These are phyloP conservation scores for Eupeodes corollae DNA, from an alignment of 1,140 invertebrate species.

Conservation along the genomic window DNA sequence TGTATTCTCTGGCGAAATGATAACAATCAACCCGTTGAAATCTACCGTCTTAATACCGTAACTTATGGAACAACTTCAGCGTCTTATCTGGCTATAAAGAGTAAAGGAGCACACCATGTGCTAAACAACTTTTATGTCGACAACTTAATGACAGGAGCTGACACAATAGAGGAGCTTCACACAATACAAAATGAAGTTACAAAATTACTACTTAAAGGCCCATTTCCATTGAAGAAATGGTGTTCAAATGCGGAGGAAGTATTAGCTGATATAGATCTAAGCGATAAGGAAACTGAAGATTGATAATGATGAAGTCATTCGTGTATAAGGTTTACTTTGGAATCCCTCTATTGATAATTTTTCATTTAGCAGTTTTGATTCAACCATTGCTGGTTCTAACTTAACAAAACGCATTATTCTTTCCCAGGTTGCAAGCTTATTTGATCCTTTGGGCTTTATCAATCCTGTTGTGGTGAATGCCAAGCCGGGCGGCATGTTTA, in stretches of 20 bases:
- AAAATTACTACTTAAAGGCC: conserved; percentile 10
- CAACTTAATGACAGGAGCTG: conserved; percentile 25
- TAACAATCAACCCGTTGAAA: conserved; percentile 14
- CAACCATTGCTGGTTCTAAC: neutral
- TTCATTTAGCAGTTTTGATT: conserved; percentile 4
- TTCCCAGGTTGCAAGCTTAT: conserved; percentile 21
- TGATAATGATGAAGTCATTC: conserved; percentile 10
- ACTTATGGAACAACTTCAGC: conserved; percentile 36
- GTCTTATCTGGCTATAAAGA: conserved; percentile 28
- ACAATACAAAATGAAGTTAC: conserved; percentile 15
- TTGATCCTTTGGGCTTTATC: conserved; percentile 30
- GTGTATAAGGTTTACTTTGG: conserved; percentile 18
- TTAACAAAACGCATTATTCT: conserved; percentile 16
- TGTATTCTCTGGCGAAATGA: conserved; percentile 33
- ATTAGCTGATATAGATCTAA: neutral
- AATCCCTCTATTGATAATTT: conserved; percentile 13
- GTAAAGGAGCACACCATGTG: conserved; percentile 13
- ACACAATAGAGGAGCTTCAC: conserved; percentile 14
- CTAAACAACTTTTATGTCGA: conserved; percentile 30
- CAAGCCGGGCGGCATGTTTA: too few species aligned
- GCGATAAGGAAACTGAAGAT: conserved; percentile 1
- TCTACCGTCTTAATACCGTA: conserved; percentile 28
- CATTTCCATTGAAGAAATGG: conserved; percentile 20
- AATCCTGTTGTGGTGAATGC: conserved; percentile 27
- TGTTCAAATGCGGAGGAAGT: conserved; percentile 15